Percentiles rank a stretch among this genome's conserved stretches.
These are phyloP conservation scores for Numenius arquata DNA, from an alignment of 2,113 vertebrate genomes.

Conservation along the genomic window DNA sequence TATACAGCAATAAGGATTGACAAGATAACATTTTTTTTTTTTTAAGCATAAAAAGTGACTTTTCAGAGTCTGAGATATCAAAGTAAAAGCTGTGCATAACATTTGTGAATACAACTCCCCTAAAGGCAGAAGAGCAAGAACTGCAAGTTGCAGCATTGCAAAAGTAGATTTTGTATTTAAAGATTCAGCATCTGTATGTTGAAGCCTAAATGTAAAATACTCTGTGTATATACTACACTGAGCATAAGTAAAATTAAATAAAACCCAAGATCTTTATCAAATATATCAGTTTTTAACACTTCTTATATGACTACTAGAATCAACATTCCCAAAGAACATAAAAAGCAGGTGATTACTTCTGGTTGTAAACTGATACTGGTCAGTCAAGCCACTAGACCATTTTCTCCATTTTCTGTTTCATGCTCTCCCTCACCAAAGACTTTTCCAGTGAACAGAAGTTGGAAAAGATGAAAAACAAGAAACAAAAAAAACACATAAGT, in stretches of 20 bases:
- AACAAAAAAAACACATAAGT: neutral
- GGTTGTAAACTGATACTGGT: neutral
- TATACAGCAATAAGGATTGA: slow-evolving; percentile 71
- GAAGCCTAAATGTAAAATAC: neutral
- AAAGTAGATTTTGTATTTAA: neutral
- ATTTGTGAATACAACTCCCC: slow-evolving; percentile 51
- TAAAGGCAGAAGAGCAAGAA: slow-evolving; percentile 56
- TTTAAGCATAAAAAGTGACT: slow-evolving; percentile 52
- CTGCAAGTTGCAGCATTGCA: neutral
- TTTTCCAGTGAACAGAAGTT: slow-evolving; percentile 22
- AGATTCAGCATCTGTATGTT: neutral
- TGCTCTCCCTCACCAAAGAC: slow-evolving; percentile 15
- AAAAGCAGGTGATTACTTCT: neutral
- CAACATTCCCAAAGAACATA: neutral
- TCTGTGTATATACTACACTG: neutral
- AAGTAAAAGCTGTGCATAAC: slow-evolving; percentile 47
- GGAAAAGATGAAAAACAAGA: slow-evolving; percentile 1
- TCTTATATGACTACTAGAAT: neutral
- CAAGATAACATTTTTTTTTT: slow-evolving; percentile 49
- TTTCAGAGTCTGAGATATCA: slow-evolving; percentile 59
- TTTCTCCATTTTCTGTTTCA: slow-evolving; percentile 16
- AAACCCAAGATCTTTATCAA: neutral
- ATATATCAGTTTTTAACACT: neutral
- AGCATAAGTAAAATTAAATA: neutral
- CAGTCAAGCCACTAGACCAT: neutral